phyloP scores from a whole-genome alignment of 2,797 vertebrate species.

The Okamejei kenojei region DNA sequence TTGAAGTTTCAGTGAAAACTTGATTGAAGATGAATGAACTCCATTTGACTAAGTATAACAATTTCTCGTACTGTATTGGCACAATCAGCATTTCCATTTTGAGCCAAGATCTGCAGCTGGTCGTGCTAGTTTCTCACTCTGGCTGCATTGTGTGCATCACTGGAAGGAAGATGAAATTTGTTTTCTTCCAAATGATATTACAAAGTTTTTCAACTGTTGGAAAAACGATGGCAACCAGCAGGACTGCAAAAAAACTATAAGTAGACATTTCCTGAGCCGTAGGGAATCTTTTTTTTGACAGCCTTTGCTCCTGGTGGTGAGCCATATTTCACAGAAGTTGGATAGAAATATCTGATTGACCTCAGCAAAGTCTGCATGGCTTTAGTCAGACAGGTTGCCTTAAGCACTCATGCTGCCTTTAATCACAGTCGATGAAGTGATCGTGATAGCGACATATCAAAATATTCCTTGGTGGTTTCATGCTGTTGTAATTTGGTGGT shows the following conservation, averaged over 20 bases:
- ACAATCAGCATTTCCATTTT: neutral
- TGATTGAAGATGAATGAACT: neutral
- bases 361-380: slow-evolving; percentile 55
- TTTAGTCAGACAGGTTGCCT: slow-evolving; percentile 51
- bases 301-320: neutral
- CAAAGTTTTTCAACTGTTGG: neutral
- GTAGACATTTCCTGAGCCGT: neutral
- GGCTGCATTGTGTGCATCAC: neutral
- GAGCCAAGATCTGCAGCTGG: neutral
- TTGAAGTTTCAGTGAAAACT: neutral
- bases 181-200: neutral
- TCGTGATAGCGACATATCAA: slow-evolving; percentile 38
- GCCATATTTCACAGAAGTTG: neutral
- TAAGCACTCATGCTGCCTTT: slow-evolving; percentile 52
- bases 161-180: neutral
- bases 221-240: neutral
- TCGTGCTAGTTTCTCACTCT: neutral
- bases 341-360: slow-evolving; percentile 51
- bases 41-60: neutral
- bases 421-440: slow-evolving; percentile 53
- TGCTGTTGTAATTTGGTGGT: neutral
- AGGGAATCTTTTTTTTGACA: slow-evolving; percentile 1
- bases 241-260: neutral
- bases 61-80: neutral
- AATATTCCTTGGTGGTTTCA: slow-evolving; percentile 26